These are phyloP conservation scores for Heliconius hortense DNA, from an alignment of 2,888 invertebrate species.

Conservation along the genomic window DNA sequence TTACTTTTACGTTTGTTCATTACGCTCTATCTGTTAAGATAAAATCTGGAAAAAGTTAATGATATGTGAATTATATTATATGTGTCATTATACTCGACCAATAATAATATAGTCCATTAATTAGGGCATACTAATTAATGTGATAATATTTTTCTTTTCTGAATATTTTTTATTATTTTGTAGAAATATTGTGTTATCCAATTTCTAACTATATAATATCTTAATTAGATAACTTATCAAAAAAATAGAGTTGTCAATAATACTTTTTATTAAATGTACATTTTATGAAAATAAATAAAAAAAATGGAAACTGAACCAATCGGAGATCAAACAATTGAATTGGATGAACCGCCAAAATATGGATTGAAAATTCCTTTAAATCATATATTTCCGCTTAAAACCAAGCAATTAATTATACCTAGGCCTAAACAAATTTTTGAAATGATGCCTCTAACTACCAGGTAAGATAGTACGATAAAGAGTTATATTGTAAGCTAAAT, in stretches of 20 bases:
- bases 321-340: constrained; percentile 46
- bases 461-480: constrained; percentile 72
- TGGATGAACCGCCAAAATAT: constrained; percentile 80
- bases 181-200: background rate
- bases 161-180: constrained; percentile 6
- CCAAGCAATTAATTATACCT: constrained; percentile 85
- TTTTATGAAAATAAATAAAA: background rate
- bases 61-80: constrained; percentile 8
- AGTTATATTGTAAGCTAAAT: background rate
- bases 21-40: background rate
- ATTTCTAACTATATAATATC: background rate
- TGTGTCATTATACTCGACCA: background rate
- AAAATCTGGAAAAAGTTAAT: constrained; percentile 2
- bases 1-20: background rate
- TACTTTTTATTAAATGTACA: background rate
- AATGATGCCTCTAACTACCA: constrained; percentile 86
- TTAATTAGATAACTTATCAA: constrained; percentile 7
- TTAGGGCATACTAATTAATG: background rate
- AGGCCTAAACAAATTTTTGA: constrained; percentile 86
- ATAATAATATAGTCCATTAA: background rate
- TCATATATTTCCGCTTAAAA: constrained; percentile 88
- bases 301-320: constrained; percentile 34
- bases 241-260: background rate
- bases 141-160: constrained; percentile 3
- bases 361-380: constrained; percentile 89